Conservation (phyloP, 2,113 vertebrate species). For the Reinhardtius hippoglossoides region DNA sequence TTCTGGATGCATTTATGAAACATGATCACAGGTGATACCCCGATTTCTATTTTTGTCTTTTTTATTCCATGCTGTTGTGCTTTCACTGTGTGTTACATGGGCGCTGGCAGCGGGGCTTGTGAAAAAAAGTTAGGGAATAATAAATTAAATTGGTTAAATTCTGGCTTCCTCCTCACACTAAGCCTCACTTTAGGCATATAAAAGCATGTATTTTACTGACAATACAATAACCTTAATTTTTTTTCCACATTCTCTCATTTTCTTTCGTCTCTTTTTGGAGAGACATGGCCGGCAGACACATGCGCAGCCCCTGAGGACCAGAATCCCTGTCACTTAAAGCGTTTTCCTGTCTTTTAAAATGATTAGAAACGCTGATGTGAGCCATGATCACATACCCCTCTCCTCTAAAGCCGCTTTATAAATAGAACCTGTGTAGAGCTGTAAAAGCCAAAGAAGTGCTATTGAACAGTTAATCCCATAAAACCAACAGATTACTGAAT, state of each 20-base stretch:
- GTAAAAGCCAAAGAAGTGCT: slow-evolving; percentile 75
- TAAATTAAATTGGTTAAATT: slow-evolving; percentile 31
- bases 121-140: background rate
- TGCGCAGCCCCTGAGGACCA: slow-evolving; percentile 1
- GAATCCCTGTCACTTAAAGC: slow-evolving; percentile 49
- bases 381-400: slow-evolving; percentile 56
- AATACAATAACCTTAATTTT: slow-evolving; percentile 8
- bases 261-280: background rate
- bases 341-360: slow-evolving; percentile 67
- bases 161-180: slow-evolving; percentile 16
- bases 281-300: slow-evolving; percentile 1
- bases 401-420: slow-evolving; percentile 70
- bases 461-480: slow-evolving; percentile 81
- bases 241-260: background rate
- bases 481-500: slow-evolving; percentile 76
- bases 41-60: background rate
- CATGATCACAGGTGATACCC: background rate
- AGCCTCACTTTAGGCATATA: slow-evolving; percentile 31
- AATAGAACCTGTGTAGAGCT: slow-evolving; percentile 71
- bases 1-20: background rate
- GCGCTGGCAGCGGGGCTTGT: background rate
- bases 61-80: background rate
- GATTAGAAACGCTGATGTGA: slow-evolving; percentile 64
- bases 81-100: background rate
- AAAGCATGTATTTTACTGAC: slow-evolving; percentile 14